Base-by-base conservation (phyloP, 92 coral and sea anemone species). In the Heteractis magnifica region DNA sequence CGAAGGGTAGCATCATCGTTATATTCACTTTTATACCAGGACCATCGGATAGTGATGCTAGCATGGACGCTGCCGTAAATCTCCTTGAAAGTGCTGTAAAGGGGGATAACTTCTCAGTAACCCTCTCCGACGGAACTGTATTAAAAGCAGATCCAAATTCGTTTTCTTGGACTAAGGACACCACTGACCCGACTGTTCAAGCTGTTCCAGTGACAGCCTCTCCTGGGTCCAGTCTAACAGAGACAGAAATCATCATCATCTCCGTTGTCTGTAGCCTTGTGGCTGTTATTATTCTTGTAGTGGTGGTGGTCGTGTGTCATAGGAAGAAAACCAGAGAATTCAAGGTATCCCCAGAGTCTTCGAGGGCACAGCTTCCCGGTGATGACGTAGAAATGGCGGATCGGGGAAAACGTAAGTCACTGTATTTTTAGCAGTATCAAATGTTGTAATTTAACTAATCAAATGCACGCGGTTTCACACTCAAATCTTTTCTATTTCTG, bases 1-100 rank as follows among this genome's bases (percentile, higher is more conserved):
- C n/a, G n/a, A n/a, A n/a, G n/a, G n/a, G n/a, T n/a, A 93, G 94
- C 56, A 90, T 93, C 26, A 74, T 88, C 68, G 97, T 90, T 2
- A 26, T 75, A 1, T 90, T 93, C 62, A 49, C 83, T 4, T 52
- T 86, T 23, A 76, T 84, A 13, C 92, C 94, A 23, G 59, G 70
- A 9, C 64, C 62, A 5, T 80, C 81, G 3, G 90, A 89, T 14
- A 16, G 81, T 8, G 70, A 18, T 5, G 90, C 79, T n/a, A 88
- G 83, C 56, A 13, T 93, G 15, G 50, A 52, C 0, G 16, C 82
- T 7, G 77, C 77, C 10, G 6, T 86, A 10, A n/a, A 84, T 6
- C 1, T 48, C 15, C 86, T 93, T 15, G 84, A 80, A 59, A 83
- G 84, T 7, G 82, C 85, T 4, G 68, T 93, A n/a, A 84, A 77